Percentiles rank a stretch among this genome's conserved stretches.
These are phyloP conservation scores for Sinella curviseta DNA, from an alignment of 1,140 invertebrate species.

Conservation along the genomic window DNA sequence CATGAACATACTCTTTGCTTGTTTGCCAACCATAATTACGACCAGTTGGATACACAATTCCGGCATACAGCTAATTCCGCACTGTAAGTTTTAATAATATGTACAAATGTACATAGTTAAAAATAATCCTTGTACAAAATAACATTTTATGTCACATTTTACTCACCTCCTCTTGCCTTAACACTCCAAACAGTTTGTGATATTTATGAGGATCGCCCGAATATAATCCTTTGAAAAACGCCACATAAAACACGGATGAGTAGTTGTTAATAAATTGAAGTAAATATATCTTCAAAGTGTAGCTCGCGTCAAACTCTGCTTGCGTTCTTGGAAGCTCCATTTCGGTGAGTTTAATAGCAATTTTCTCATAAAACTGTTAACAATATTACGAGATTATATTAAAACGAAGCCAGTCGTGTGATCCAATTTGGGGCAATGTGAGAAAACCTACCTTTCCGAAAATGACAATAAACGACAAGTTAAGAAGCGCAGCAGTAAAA, in stretches of 20 bases:
- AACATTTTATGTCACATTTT: background rate
- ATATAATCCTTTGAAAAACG: slow-evolving; percentile 73
- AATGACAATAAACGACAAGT: slow-evolving; percentile 67
- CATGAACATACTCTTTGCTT: slow-evolving; percentile 75
- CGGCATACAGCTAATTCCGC: slow-evolving; percentile 74
- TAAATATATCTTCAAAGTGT: slow-evolving; percentile 81
- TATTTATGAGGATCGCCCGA: background rate
- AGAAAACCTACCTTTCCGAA: slow-evolving; percentile 61
- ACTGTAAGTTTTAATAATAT: slow-evolving; percentile 63
- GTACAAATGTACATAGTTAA: background rate
- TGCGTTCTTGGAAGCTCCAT: slow-evolving; percentile 81
- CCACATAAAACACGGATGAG: slow-evolving; percentile 82
- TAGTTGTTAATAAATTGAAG: slow-evolving; percentile 88
- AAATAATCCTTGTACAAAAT: background rate
- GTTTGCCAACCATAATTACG: slow-evolving; percentile 84
- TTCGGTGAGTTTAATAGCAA: slow-evolving; percentile 65
- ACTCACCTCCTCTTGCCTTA: slow-evolving; percentile 20
- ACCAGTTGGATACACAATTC: slow-evolving; percentile 79
- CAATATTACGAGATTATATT: background rate
- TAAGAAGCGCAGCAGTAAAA: slow-evolving; percentile 70
- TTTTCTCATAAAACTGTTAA: slow-evolving; percentile 60
- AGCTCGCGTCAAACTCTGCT: slow-evolving; percentile 79
- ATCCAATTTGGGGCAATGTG: background rate
- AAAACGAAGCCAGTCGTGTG: background rate
- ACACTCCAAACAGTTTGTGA: background rate